phyloP scores from a whole-genome alignment of 2,113 vertebrate species.

The Dascyllus trimaculatus region DNA sequence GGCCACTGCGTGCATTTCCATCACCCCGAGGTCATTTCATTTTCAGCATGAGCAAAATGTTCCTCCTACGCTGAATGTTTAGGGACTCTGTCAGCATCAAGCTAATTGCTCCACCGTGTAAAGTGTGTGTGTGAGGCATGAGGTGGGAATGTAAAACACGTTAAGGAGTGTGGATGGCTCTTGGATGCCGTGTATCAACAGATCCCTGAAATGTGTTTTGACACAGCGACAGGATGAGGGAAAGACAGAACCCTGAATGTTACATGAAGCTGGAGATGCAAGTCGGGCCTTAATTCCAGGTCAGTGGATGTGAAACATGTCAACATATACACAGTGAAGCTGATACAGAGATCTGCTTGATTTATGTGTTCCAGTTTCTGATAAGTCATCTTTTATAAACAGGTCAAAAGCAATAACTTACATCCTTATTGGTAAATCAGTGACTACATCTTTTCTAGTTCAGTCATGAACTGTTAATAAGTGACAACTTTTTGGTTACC shows the following conservation, averaged over 20 bases:
- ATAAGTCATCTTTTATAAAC: not conserved
- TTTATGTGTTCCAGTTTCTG: not conserved
- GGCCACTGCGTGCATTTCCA: conserved; percentile 41
- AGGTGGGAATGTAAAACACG: conserved; percentile 72
- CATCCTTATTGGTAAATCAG: no score
- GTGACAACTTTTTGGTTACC: no score
- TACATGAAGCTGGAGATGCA: conserved; percentile 27
- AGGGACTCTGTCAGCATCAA: conserved; percentile 62
- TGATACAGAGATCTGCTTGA: not conserved
- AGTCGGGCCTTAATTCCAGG: conserved; percentile 17
- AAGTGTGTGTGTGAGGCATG: conserved; percentile 35
- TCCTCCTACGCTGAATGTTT: conserved; percentile 60
- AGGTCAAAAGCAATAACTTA: not conserved
- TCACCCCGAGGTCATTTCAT: conserved; percentile 34
- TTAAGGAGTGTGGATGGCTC: conserved; percentile 50
- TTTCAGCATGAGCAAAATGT: conserved; percentile 50
- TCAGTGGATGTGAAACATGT: conserved; percentile 15
- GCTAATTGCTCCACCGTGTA: conserved; percentile 32
- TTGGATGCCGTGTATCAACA: conserved; percentile 61
- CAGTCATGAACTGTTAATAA: no score
- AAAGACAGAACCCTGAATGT: conserved; percentile 33
- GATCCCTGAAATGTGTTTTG: conserved; percentile 54
- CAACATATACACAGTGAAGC: conserved; percentile 1
- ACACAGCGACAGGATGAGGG: conserved; percentile 36
- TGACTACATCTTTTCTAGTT: no score